Evolutionary conservation across 1,140 invertebrate genomes (phyloP).

Genomic region (Bathynomus jamesi): DNA sequence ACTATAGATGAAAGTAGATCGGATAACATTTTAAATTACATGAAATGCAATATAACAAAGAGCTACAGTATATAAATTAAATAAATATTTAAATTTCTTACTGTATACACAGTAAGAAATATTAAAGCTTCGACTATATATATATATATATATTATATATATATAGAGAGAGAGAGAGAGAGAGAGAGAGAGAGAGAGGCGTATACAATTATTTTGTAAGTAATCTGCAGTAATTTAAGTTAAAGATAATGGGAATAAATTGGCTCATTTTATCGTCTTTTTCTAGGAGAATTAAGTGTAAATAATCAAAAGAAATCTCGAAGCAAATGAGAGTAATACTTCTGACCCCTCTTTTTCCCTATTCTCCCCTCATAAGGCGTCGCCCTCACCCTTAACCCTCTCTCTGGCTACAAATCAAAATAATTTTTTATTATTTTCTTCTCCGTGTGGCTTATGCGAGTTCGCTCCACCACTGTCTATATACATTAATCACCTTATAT

Average conservation of each 20-base stretch:
- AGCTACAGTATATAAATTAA: no score
- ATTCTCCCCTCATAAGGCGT: conserved; percentile 1
- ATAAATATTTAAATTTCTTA: no score
- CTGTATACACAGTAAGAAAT: no score
- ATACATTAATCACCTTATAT: conserved; percentile 32
- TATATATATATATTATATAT: no score
- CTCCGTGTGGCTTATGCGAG: conserved; percentile 20
- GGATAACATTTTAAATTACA: no score
- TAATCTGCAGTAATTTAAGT: no score
- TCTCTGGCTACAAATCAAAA: conserved; percentile 22
- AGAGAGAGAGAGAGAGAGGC: no score
- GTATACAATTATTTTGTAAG: no score
- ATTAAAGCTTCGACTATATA: no score
- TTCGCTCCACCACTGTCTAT: conserved; percentile 28
- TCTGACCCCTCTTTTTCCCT: neutral
- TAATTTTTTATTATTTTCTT: conserved; percentile 17
- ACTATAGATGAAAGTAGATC: no score
- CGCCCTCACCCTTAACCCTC: neutral
- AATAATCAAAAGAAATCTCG: neutral
- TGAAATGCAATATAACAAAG: no score
- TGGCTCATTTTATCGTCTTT: neutral
- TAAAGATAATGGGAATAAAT: neutral
- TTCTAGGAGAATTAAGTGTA: neutral
- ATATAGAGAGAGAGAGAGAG: no score
- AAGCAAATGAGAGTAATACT: conserved; percentile 2